Evolutionary conservation across 2,888 invertebrate species (phyloP), one percentile per base, ranked within the genome.

Genomic region (Drosophila atripex): DNA sequence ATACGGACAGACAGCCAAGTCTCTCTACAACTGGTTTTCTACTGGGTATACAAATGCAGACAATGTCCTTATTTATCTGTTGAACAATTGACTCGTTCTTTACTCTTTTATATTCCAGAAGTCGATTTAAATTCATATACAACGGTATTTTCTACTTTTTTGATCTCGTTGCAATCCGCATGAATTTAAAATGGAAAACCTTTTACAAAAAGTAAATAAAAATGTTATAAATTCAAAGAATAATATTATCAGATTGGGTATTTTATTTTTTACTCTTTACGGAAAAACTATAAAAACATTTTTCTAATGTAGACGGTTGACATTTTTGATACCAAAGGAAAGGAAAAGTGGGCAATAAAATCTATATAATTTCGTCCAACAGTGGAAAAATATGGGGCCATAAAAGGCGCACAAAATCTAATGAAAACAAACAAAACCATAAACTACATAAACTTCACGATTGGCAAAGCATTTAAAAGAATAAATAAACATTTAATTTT

Each of bases 361-460:
- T 14, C 73, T 35, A 61, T 25, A 49, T 47, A 69, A 55, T 16
- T 28, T 21, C 57, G 18, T 56, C 50, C n/a, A 49, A 49, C 58
- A 59, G 28, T 38, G 47, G 25, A 39, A 71, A 60, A 68, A 71
- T 55, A 71, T 60, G 54, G 57, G 43, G 66, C 69, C 61, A 78
- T 83, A 80, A 80, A 86, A 77, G 68, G 51, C 68, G 52, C 52
- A 39, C 59, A 72, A 76, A 75, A 69, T 52, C 61, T 87, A 84
- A 88, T 85, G 88, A 82, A 85, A 85, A 85, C 84, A 85, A 85
- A 85, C 84, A 85, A 75, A 88, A 86, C 89, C 73, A 85, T 85
- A 88, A 85, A 85, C 88, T 86, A 88, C 18, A 75, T 83, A 78
- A 88, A 88, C 49, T 53, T 53, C 64, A 71, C 76, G 69, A 88